These are phyloP conservation scores for Sitta europaea DNA, from an alignment of 2,113 vertebrate genomes.

Conservation along the genomic window DNA sequence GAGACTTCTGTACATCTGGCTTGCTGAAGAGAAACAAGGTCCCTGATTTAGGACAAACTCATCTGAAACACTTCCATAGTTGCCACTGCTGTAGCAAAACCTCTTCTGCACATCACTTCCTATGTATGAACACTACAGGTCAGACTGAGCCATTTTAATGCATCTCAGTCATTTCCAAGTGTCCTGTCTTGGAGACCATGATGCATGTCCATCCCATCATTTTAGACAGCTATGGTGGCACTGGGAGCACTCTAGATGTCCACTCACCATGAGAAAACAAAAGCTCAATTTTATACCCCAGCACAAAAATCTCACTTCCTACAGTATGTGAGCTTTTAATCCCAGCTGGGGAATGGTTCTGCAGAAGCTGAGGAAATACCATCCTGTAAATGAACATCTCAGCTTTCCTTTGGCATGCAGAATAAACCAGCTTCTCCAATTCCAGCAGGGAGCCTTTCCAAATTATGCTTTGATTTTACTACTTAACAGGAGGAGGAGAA, in stretches of 20 bases:
- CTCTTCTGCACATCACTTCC: not conserved
- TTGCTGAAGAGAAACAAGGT: not conserved
- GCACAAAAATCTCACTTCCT: not conserved
- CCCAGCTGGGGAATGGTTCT: not conserved
- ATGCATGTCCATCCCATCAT: not conserved
- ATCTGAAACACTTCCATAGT: not conserved
- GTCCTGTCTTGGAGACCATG: not conserved
- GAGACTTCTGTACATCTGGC: not conserved
- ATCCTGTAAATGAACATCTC: not conserved
- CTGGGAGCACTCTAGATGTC: not conserved
- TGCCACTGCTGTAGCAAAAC: not conserved
- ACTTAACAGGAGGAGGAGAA: not conserved
- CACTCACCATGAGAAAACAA: not conserved
- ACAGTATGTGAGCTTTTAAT: not conserved
- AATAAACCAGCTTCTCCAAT: not conserved
- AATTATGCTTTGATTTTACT: conserved; percentile 6
- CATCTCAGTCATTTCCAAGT: not conserved
- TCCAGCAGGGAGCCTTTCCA: not conserved
- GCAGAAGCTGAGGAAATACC: not conserved
- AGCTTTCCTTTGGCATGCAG: not conserved
- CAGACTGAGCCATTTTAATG: not conserved
- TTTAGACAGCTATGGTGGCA: not conserved
- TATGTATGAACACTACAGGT: not conserved
- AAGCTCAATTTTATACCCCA: not conserved
- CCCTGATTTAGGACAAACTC: not conserved